Percentiles rank a stretch among this genome's conserved stretches.
These are phyloP conservation scores for Empis stercorea DNA, from an alignment of 2,888 invertebrate genomes.

Conservation along the genomic window DNA sequence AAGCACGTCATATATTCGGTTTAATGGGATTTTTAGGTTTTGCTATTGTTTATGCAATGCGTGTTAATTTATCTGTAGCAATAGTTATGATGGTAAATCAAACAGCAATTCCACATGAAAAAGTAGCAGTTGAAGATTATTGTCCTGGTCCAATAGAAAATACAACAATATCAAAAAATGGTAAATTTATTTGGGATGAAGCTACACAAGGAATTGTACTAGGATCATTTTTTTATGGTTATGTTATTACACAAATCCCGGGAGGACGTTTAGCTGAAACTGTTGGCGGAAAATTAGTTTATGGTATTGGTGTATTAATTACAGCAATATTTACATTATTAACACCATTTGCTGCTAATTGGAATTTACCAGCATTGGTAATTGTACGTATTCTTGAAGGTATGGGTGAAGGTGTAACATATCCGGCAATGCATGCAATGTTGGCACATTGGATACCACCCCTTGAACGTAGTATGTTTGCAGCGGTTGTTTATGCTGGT, in stretches of 20 bases:
- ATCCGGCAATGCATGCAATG: constrained; percentile 90
- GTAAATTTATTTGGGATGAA: constrained; percentile 68
- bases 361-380: constrained; percentile 51
- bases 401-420: constrained; percentile 79
- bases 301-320: constrained; percentile 66
- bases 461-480: constrained; percentile 77
- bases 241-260: constrained; percentile 66
- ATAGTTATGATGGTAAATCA: constrained; percentile 89
- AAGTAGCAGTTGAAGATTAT: constrained; percentile 45
- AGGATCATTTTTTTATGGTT: constrained; percentile 74
- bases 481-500: constrained; percentile 77
- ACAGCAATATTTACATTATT: constrained; percentile 72
- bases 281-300: constrained; percentile 77
- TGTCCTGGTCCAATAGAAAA: constrained; percentile 38
- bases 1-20: constrained; percentile 64
- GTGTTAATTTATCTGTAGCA: constrained; percentile 83
- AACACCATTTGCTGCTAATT: constrained; percentile 66
- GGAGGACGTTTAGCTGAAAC: constrained; percentile 74
- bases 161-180: constrained; percentile 37
- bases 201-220: constrained; percentile 66
- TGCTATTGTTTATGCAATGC: constrained; percentile 79
- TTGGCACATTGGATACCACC: constrained; percentile 89
- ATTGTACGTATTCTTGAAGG: constrained; percentile 68
- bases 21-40: constrained; percentile 79
- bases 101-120: constrained; percentile 45